phyloP scores from a whole-genome alignment of 2,888 invertebrate species.

The Pterostichus madidus region DNA sequence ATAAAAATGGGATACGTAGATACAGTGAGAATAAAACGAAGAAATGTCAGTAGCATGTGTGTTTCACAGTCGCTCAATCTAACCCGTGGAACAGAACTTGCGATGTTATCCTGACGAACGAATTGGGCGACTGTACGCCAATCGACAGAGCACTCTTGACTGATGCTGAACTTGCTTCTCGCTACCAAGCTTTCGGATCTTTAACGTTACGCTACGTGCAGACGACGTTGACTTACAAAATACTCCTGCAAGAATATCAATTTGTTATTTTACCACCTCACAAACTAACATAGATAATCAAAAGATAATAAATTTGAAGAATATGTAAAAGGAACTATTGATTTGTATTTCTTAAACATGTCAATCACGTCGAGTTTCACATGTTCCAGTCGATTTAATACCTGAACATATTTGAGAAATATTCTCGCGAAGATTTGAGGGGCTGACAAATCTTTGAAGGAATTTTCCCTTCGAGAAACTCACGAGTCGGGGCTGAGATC shows the following conservation, averaged over 20 bases:
- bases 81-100: neutral
- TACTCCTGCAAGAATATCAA: constrained; percentile 28
- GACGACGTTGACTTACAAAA: constrained; percentile 41
- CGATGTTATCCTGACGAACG: neutral
- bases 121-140: constrained; percentile 25
- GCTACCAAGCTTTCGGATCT: constrained; percentile 46
- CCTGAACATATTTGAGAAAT: constrained; percentile 10
- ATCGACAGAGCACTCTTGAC: constrained; percentile 58
- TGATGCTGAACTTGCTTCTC: constrained; percentile 42
- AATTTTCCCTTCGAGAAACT: constrained; percentile 3
- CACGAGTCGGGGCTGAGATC: neutral
- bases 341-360: neutral
- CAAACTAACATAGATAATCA: no score
- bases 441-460: neutral
- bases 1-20: constrained; percentile 77
- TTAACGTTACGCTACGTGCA: constrained; percentile 51
- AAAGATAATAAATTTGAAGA: no score
- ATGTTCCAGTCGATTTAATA: neutral
- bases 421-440: neutral
- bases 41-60: constrained; percentile 76
- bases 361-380: neutral
- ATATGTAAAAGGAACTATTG: no score
- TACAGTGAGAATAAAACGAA: constrained; percentile 76
- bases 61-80: constrained; percentile 72
- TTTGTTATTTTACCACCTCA: constrained; percentile 24